Evolutionary conservation across 2,113 vertebrate genomes (phyloP), one percentile per base, ranked within the genome.

Genomic region (Crotalus tigris): DNA sequence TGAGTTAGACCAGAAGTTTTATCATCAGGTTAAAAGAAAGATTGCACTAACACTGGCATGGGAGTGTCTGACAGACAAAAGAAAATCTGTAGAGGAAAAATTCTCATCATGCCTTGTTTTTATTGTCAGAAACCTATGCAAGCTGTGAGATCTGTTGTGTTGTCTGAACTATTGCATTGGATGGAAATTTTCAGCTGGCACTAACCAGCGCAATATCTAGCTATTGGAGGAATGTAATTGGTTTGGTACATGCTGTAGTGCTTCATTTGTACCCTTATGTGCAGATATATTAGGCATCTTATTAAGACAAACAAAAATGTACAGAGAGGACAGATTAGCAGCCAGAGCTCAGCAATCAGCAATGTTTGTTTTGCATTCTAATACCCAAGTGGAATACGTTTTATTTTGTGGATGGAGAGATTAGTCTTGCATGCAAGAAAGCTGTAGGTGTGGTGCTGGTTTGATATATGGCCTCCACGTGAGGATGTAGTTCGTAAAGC

Each of bases 251-350:
- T 7, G 64, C 8, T 81, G 61, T 54, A 91, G 10, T 64, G 26
- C 69, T 85, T 93, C 88, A 89, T 91, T 87, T 75, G 26, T 75
- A 44, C 26, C 86, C 53, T 88, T 93, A 51, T 85, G 86, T 75
- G 53, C 90, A 59, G 86, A 13, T 59, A 9, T 0, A 54, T 88
- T 49, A 89, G 93, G 61, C 61, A 89, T 93, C 90, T 91, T 17
- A 23, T 85, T 91, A 93, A 91, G 86, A 61, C 23, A 29, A 64
- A 88, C 51, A 61, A 91, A 87, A 93, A 93, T 89, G 64, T 64
- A 49, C 21, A 53, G 61, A 39, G 58, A 15, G 53, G 53, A 49
- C 29, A 51, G 87, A 54, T 55, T 49, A 58, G 44, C 2, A 91
- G 29, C 57, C 53, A 26, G 53, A 53, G 39, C 24, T 91, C 64